Evolutionary conservation across 2,888 invertebrate genomes (phyloP), one percentile per base, ranked within the genome.

Genomic region (Hyles lineata): DNA sequence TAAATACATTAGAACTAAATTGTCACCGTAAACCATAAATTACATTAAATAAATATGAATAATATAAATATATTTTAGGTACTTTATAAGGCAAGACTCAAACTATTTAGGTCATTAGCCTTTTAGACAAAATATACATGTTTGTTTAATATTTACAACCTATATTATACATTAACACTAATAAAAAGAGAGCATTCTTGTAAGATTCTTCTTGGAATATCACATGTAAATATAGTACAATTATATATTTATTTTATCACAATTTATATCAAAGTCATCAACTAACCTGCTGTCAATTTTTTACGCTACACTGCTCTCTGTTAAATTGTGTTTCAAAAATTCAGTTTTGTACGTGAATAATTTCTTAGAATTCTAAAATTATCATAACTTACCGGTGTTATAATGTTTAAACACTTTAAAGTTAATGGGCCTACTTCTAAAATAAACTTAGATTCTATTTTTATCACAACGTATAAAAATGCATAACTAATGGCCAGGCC

Each of bases 391-490:
- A 43, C 43, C 43, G 43, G 11, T 15, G 43, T 43, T 43, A 43
- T 43, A 43, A 43, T 43, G 11, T 43, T 43, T 15, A 43, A 43
- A 43, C 43, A 11, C 15, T 43, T 43, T 43, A 43, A 67, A 3
- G 21, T 63, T 63, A 63, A 63, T 67, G 43, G 43, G 23, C 23
- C 15, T 23, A 50, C 43, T 43, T 11, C 43, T 43, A 43, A 1
- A 50, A 50, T 67, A 50, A 15, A 23, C 43, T 21, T 23, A 43
- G 5, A 63, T 35, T 63, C n/a, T 63, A 63, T 43, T 63, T 43
- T 50, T 67, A 67, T 67, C 67, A 67, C 67, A 67, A 67, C 11
- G 23, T 50, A 67, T 63, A 67, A 35, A 55, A 70, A 70, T 59
- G 70, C 70, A 70, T 35, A 35, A 9, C 11, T 50, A 50, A 67